Base-by-base conservation (phyloP, 2,888 invertebrate genomes). In the Thymelicus sylvestris region DNA sequence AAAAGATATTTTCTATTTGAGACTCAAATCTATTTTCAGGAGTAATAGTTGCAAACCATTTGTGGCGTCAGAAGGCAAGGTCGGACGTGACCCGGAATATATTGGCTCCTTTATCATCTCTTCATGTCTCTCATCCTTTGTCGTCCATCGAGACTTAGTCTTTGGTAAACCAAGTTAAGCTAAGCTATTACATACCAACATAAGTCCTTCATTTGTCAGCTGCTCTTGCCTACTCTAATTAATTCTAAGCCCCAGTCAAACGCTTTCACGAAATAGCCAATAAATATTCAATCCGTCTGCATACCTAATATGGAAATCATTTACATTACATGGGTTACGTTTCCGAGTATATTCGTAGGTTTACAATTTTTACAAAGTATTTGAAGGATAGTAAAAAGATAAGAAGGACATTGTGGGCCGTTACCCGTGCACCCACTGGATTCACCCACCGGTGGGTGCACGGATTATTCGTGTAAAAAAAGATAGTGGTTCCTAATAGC, bases 1-100 rank as follows among this genome's bases (percentile, higher is more conserved):
- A 31, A 31, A 47, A n/a, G 48, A 50, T 5, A n/a, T 48, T 48
- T 48, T 48, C 6, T 48, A 48, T 50, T 15, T n/a, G 48, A 15
- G 8, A 6, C n/a, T 15, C 48, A 50, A 15, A 52, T 19, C 47
- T 15, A 19, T 19, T 52, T 19, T 8, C 12, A 52, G 50, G 50
- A 52, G 15, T 52, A 57, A 63, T 59, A 48, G 48, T 38, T 38
- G 38, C 19, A 13, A 38, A 55, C 55, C 47, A 31, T 64, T 64
- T 63, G 57, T 47, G 15, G 57, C 19, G 55, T n/a, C 15, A 6
- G 31, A 24, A 69, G 38, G 57, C 61, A n/a, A 57, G 57, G 57
- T 69, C 47, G 57, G 50, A 69, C 69, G 63, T 69, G 69, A 64
- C 57, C 52, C 39, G 48, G 69, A 69, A 69, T 69, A 67, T 19